These are phyloP conservation scores for Hydrophis major DNA, from an alignment of 2,797 vertebrate species.

Conservation along the genomic window DNA sequence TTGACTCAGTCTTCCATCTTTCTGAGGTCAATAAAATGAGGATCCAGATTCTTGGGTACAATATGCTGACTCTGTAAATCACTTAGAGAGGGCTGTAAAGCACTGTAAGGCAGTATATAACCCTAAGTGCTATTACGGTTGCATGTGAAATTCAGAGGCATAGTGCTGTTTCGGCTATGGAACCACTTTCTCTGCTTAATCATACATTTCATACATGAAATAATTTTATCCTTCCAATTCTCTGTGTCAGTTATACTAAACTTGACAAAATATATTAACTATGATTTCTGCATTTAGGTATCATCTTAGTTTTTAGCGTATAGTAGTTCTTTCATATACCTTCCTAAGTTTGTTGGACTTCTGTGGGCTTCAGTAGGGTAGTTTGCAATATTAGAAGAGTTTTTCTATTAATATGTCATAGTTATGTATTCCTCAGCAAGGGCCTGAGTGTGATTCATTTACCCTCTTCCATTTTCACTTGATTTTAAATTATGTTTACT, in stretches of 20 bases:
- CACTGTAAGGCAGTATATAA: not conserved
- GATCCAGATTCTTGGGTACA: not conserved
- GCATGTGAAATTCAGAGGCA: not conserved
- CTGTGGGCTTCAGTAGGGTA: too few species aligned
- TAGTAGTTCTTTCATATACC: not conserved
- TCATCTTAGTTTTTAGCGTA: not conserved
- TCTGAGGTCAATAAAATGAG: not conserved
- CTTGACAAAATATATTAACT: not conserved
- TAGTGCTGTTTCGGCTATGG: not conserved
- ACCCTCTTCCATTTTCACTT: not conserved
- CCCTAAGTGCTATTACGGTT: not conserved
- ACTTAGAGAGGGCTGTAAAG: not conserved
- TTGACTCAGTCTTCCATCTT: not conserved
- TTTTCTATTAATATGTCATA: not conserved
- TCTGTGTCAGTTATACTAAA: not conserved
- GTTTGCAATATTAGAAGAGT: not conserved
- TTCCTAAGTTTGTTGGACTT: not conserved
- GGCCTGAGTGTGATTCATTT: not conserved
- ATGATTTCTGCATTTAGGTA: not conserved
- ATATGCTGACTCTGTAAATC: not conserved
- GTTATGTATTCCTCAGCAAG: not conserved
- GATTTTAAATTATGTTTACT: not conserved
- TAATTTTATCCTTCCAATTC: not conserved
- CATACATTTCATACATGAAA: not conserved
- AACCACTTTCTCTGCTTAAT: not conserved